Conservation (phyloP, 2,797 vertebrate genomes). For the Sphenopsis melanotis region DNA sequence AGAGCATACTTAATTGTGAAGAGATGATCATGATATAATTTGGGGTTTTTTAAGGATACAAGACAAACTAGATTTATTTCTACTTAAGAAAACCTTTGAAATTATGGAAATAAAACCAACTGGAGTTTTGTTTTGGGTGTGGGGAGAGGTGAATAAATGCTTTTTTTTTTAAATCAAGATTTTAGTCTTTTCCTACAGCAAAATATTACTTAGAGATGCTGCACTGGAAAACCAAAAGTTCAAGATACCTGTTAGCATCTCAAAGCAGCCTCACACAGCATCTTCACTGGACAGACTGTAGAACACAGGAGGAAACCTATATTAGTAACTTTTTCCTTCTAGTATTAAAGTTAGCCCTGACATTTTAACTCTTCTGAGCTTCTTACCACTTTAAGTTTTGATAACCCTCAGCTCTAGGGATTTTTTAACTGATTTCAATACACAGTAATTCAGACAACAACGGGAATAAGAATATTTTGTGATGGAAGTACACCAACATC, state of each 20-base stretch:
- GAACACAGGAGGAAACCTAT: slow-evolving; percentile 70
- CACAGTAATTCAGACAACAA: slow-evolving; percentile 44
- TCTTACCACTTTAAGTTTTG: slow-evolving; percentile 25
- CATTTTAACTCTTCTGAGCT: slow-evolving; percentile 55
- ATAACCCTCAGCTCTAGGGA: slow-evolving; percentile 37
- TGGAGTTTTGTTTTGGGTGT: neutral
- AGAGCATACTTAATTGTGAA: slow-evolving; percentile 29
- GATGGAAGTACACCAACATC: slow-evolving; percentile 51
- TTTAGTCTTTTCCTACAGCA: slow-evolving; percentile 58
- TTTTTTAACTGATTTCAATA: slow-evolving; percentile 9
- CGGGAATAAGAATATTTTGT: neutral
- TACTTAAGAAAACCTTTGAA: neutral
- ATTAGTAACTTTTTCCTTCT: slow-evolving; percentile 67
- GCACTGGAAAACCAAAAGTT: slow-evolving; percentile 67
- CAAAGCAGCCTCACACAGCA: slow-evolving; percentile 66
- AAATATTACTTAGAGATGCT: slow-evolving; percentile 67
- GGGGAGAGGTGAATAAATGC: slow-evolving; percentile 21
- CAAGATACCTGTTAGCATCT: slow-evolving; percentile 69
- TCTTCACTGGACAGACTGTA: slow-evolving; percentile 68
- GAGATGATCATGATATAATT: slow-evolving; percentile 25
- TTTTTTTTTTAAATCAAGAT: neutral
- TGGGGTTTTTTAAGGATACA: neutral
- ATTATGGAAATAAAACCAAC: slow-evolving; percentile 25
- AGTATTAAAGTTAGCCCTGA: slow-evolving; percentile 54
- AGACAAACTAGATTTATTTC: slow-evolving; percentile 9